Percentiles rank a stretch among this genome's conserved stretches.
phyloP scores from a whole-genome alignment of 2,113 vertebrate species.

The Toxostoma redivivum region DNA sequence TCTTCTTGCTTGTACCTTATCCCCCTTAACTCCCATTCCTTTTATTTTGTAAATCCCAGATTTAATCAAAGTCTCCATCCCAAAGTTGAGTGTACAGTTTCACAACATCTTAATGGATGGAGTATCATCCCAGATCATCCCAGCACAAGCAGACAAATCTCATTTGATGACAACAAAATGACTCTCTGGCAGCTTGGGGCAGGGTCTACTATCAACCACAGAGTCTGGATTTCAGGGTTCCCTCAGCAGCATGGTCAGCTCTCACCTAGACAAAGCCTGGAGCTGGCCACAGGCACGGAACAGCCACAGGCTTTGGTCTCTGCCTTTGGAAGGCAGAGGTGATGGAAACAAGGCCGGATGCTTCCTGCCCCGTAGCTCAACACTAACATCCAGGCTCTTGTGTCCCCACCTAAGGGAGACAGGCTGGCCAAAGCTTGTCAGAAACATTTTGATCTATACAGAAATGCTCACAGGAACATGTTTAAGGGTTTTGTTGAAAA shows the following conservation, averaged over 20 bases:
- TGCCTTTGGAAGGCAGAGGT: neutral
- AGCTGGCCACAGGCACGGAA: fast-evolving
- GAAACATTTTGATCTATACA: neutral
- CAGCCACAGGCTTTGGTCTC: neutral
- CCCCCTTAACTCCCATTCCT: neutral
- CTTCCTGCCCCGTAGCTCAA: neutral
- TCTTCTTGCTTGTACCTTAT: neutral
- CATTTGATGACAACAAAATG: neutral
- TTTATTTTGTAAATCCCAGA: neutral
- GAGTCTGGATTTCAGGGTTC: neutral
- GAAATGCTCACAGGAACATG: neutral
- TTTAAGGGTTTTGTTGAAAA: neutral
- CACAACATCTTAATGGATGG: neutral
- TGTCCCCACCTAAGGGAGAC: neutral
- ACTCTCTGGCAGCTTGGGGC: fast-evolving
- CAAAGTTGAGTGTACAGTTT: neutral
- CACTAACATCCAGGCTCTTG: neutral
- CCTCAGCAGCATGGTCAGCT: neutral
- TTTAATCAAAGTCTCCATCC: neutral
- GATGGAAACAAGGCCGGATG: neutral
- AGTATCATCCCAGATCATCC: neutral
- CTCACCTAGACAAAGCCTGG: neutral
- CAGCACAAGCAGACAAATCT: neutral
- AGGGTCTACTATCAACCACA: neutral
- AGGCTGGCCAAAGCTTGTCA: neutral